Conservation (phyloP, 2,888 invertebrate genomes). For the Agrochola macilenta region DNA sequence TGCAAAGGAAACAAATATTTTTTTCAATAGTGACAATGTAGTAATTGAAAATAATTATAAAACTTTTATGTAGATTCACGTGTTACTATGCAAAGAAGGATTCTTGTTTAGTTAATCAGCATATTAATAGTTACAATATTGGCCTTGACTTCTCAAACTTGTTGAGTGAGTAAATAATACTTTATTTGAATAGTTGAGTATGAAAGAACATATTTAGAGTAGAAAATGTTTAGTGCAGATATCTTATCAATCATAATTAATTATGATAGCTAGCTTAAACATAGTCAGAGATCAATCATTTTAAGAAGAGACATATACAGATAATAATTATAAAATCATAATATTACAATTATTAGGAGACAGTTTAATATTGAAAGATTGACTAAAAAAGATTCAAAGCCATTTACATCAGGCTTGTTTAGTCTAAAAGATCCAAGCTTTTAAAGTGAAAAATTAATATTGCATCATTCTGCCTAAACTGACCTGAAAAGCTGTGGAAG, state of each 20-base stretch:
- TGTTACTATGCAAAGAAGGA: background rate
- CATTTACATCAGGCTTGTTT: background rate
- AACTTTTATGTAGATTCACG: background rate
- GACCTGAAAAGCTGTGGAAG: constrained; percentile 95
- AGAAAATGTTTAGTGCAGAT: background rate
- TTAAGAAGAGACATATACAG: background rate
- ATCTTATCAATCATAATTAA: background rate
- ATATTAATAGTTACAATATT: background rate
- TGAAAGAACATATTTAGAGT: no score
- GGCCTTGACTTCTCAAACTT: background rate
- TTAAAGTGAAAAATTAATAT: background rate
- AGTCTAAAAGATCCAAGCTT: rapidly evolving
- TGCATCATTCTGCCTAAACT: constrained; percentile 12
- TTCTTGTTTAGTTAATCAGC: background rate
- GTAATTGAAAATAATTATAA: background rate
- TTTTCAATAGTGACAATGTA: background rate
- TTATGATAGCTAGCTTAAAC: background rate
- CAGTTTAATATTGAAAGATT: background rate
- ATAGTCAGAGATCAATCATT: constrained; percentile 6
- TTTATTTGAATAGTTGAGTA: background rate
- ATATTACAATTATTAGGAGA: background rate
- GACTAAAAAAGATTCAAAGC: background rate
- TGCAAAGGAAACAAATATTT: background rate
- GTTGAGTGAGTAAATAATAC: background rate
- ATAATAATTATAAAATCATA: background rate